These are phyloP conservation scores for Agriopis leucophaearia DNA, from an alignment of 2,888 invertebrate species.

Conservation along the genomic window DNA sequence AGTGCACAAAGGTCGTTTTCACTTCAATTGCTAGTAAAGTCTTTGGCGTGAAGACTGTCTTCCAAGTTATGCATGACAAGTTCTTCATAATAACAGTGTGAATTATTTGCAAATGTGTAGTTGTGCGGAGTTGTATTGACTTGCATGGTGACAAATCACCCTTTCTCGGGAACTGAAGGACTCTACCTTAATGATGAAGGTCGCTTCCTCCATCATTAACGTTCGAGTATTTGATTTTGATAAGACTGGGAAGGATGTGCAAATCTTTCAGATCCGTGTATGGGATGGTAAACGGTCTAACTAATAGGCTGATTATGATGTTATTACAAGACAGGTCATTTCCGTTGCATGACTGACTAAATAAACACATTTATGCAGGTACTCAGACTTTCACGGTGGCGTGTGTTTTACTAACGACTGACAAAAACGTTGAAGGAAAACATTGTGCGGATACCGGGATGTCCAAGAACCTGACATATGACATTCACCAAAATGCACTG, in stretches of 20 bases:
- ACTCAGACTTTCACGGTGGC: neutral
- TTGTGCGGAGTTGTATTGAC: constrained; percentile 9
- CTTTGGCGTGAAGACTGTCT: constrained; percentile 34
- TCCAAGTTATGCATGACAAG: constrained; percentile 51
- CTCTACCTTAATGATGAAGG: constrained; percentile 43
- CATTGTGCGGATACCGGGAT: too few species aligned
- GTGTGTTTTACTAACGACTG: neutral
- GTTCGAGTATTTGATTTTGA: constrained; percentile 44
- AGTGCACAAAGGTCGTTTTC: constrained; percentile 22
- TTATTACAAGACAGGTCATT: neutral
- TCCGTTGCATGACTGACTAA: neutral
- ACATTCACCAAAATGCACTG: too few species aligned
- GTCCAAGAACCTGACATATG: too few species aligned
- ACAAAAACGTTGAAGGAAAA: too few species aligned
- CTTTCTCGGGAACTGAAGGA: constrained; percentile 29
- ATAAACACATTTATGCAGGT: neutral
- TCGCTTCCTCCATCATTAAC: too few species aligned
- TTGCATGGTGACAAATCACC: constrained; percentile 40
- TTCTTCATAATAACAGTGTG: constrained; percentile 54
- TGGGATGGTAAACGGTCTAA: constrained; percentile 30
- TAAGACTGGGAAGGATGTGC: constrained; percentile 24
- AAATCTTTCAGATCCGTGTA: constrained; percentile 25
- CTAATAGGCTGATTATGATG: constrained; percentile 10
- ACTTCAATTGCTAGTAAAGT: neutral
- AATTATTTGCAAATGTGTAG: constrained; percentile 44